Conservation (phyloP, 2,888 invertebrate genomes). For the Gortyna flavago region DNA sequence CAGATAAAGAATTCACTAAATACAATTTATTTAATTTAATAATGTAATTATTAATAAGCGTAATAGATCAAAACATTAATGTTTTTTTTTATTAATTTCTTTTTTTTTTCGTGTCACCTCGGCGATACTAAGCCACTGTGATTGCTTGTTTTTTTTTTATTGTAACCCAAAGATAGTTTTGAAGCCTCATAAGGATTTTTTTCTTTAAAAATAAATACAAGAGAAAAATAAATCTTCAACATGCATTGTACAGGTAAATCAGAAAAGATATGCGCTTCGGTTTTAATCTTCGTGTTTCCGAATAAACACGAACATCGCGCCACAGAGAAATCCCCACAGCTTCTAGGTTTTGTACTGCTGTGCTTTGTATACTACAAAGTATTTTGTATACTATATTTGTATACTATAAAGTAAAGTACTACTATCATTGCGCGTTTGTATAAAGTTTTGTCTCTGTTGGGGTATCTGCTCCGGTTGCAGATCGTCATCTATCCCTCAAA, state of each 20-base stretch:
- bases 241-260: not conserved
- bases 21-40: constrained; percentile 83
- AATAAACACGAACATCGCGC: not conserved
- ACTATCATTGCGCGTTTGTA: no score
- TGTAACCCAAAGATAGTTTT: constrained; percentile 27
- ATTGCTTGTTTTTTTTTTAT: constrained; percentile 70
- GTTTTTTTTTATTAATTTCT: constrained; percentile 80
- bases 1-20: constrained; percentile 85
- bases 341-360: not conserved
- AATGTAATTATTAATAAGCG: constrained; percentile 90
- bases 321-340: not conserved
- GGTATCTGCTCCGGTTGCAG: not conserved
- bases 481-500: not conserved
- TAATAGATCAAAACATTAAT: constrained; percentile 89
- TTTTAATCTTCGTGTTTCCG: not conserved
- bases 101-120: constrained; percentile 58
- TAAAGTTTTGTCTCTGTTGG: not conserved
- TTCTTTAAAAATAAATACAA: not conserved
- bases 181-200: not conserved
- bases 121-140: constrained; percentile 73
- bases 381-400: not conserved
- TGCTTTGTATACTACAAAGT: not conserved
- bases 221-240: not conserved
- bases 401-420: no score
- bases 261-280: not conserved